Percentiles rank a stretch among this genome's conserved stretches.
Evolutionary conservation across 2,888 invertebrate genomes (phyloP).

Genomic region (Netelia inedita): DNA sequence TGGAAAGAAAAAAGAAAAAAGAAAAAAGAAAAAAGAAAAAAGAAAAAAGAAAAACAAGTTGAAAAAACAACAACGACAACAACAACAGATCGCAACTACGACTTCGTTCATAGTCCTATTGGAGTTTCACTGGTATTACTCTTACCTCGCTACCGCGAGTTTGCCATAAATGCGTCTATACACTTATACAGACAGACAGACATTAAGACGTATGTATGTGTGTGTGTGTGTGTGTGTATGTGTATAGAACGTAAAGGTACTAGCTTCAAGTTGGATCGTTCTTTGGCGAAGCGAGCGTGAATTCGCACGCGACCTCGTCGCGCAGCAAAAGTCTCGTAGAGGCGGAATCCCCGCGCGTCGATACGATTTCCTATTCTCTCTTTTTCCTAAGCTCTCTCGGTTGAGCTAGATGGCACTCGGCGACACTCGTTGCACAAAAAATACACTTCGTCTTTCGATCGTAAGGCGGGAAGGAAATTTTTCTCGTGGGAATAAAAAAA

Average conservation of each 20-base stretch:
- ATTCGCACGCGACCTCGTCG: conserved; percentile 64
- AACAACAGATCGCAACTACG: conserved; percentile 6
- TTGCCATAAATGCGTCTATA: background rate
- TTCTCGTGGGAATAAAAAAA: background rate
- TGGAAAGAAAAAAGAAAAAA: conserved; percentile 30
- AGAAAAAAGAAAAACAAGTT: conserved; percentile 29
- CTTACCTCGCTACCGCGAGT: conserved; percentile 38
- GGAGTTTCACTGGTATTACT: conserved; percentile 63
- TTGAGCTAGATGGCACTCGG: conserved; percentile 24
- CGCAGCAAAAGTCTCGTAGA: conserved; percentile 60
- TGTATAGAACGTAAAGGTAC: background rate
- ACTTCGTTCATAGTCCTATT: conserved; percentile 37
- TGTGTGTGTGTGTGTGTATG: conserved; percentile 27
- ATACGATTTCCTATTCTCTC: conserved; percentile 73
- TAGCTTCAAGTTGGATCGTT: conserved; percentile 55
- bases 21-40: background rate
- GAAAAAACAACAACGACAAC: background rate
- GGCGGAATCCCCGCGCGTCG: conserved; percentile 64
- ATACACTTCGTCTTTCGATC: too few relatives aligned
- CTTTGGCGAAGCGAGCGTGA: conserved; percentile 58
- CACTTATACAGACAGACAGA: conserved; percentile 14
- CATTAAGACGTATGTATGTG: conserved; percentile 5
- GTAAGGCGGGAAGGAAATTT: background rate
- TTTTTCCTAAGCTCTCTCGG: conserved; percentile 49
- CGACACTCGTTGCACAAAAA: background rate